phyloP scores from a whole-genome alignment of 2,797 vertebrate species.

The Pantherophis alleghaniensis region DNA sequence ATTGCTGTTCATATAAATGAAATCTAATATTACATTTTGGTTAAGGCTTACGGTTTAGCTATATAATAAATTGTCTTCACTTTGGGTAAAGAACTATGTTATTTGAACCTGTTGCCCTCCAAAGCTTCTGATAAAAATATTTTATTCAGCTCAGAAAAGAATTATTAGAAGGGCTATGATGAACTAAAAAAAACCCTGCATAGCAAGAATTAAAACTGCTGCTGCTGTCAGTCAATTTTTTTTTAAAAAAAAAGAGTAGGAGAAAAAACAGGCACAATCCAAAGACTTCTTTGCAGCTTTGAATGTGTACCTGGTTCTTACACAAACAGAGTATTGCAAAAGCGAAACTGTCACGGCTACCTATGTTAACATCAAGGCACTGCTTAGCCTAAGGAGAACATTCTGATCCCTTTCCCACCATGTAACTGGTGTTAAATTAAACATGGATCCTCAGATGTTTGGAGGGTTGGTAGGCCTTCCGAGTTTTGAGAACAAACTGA shows the following conservation, averaged over 20 bases:
- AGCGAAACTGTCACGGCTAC: not conserved
- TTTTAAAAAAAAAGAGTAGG: not conserved
- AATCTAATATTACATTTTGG: not conserved
- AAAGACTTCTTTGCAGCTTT: not conserved
- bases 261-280: not conserved
- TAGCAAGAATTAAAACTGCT: not conserved
- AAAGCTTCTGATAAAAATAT: slow-evolving; percentile 17
- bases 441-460: not conserved
- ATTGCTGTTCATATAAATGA: not conserved
- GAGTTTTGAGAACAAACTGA: not conserved
- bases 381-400: no score
- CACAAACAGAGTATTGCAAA: not conserved
- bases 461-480: not conserved
- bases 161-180: not conserved
- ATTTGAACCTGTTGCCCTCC: slow-evolving; percentile 2
- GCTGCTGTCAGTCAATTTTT: not conserved
- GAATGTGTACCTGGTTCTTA: not conserved
- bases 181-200: not conserved
- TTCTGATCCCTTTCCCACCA: not conserved
- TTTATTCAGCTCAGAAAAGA: slow-evolving; percentile 10
- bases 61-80: not conserved
- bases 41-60: not conserved
- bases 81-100: not conserved
- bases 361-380: not conserved
- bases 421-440: not conserved